phyloP scores from a whole-genome alignment of 2,113 vertebrate genomes.

The Fukomys damarensis region DNA sequence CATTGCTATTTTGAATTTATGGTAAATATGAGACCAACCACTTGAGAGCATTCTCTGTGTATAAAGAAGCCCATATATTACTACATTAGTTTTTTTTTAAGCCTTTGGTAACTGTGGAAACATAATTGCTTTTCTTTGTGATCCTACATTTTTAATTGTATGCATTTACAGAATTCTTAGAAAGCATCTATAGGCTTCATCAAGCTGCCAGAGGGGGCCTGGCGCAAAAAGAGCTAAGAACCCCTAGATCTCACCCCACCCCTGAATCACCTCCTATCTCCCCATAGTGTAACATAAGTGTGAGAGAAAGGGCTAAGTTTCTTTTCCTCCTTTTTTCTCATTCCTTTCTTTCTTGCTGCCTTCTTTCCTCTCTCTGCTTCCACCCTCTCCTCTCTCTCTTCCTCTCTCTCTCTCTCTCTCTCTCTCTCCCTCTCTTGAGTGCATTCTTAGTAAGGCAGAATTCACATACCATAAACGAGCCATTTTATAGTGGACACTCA shows the following conservation, averaged over 20 bases:
- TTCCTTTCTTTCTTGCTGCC: not conserved
- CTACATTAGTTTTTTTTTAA: not conserved
- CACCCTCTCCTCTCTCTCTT: not conserved
- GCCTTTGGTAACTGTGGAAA: not conserved
- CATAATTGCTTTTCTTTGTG: not conserved
- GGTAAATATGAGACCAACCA: not conserved
- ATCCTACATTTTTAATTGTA: not conserved
- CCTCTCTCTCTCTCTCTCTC: not conserved
- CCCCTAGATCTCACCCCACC: not conserved
- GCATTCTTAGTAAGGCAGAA: not conserved
- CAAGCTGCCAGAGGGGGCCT: not conserved
- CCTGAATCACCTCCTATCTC: not conserved
- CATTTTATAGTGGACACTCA: not conserved
- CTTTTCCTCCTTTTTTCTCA: not conserved
- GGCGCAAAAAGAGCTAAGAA: not conserved
- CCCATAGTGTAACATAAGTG: not conserved
- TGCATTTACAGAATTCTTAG: not conserved
- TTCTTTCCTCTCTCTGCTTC: not conserved
- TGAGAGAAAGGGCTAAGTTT: not conserved
- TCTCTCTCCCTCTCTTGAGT: not conserved
- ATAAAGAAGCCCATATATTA: not conserved
- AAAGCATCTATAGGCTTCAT: not conserved
- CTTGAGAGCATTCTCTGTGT: not conserved
- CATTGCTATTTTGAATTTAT: not conserved
- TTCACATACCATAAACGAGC: not conserved